phyloP scores from a whole-genome alignment of 2,113 vertebrate species.

The Gymnarchus niloticus region DNA sequence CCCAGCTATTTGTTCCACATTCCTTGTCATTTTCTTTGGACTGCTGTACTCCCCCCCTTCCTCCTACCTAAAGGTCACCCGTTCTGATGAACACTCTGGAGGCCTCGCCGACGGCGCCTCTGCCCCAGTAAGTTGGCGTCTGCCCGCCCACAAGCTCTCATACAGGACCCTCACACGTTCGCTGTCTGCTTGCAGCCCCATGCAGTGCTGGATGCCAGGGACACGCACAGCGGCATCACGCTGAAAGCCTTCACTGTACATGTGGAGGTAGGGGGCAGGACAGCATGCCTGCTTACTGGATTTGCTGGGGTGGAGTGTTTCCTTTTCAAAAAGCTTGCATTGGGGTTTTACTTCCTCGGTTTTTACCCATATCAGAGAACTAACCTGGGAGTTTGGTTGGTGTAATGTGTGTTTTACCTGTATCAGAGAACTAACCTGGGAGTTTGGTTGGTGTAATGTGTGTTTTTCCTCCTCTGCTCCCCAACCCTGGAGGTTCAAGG shows the following conservation, averaged over 20 bases:
- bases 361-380: not conserved
- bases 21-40: slow-evolving; percentile 20
- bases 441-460: not conserved
- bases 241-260: slow-evolving; percentile 86
- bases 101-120: not conserved
- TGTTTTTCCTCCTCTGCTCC: not conserved
- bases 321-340: not conserved
- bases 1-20: not conserved
- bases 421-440: not conserved
- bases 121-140: not conserved
- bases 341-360: not conserved
- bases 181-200: slow-evolving; percentile 75
- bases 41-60: no score
- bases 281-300: not conserved
- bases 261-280: slow-evolving; percentile 74
- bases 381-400: not conserved
- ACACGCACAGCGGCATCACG: slow-evolving; percentile 77
- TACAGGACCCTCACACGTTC: slow-evolving; percentile 39
- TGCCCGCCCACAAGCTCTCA: not conserved
- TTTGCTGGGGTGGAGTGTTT: not conserved
- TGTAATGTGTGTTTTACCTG: not conserved
- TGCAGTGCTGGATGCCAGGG: slow-evolving; percentile 75
- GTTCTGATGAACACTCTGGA: slow-evolving; percentile 39
- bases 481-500: not conserved
- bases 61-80: slow-evolving; percentile 33